Percentiles rank a stretch among this genome's conserved stretches.
Conservation (phyloP, 2,113 vertebrate genomes). For the Columbina picui region DNA sequence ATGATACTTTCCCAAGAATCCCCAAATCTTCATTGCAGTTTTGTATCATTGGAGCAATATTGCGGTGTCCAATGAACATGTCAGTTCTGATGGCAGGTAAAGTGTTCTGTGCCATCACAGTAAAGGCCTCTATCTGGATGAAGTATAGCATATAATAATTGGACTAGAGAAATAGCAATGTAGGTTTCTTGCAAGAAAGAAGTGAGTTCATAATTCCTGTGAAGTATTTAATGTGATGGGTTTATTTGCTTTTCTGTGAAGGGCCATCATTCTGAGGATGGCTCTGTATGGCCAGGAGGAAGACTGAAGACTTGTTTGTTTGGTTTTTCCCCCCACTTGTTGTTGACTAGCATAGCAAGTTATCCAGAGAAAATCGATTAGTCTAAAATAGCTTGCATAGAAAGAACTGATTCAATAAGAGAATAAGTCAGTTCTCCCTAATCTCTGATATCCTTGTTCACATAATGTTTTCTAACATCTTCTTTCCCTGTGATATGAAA, state of each 20-base stretch:
- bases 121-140: neutral
- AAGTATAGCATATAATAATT: neutral
- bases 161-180: neutral
- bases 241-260: neutral
- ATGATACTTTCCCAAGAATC: neutral
- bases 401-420: neutral
- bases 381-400: neutral
- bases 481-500: neutral
- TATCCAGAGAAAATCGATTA: neutral
- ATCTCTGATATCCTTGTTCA: neutral
- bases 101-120: neutral
- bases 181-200: neutral
- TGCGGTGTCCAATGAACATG: accelerated
- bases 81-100: accelerated
- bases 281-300: neutral
- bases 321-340: neutral
- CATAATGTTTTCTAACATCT: neutral
- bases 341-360: neutral
- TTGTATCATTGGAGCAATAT: neutral
- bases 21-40: neutral
- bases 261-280: neutral
- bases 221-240: neutral
- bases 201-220: neutral
- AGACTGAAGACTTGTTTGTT: neutral
- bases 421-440: neutral